Conservation (phyloP, 1,140 invertebrate species). For the Lordiphosa clarofinis region DNA sequence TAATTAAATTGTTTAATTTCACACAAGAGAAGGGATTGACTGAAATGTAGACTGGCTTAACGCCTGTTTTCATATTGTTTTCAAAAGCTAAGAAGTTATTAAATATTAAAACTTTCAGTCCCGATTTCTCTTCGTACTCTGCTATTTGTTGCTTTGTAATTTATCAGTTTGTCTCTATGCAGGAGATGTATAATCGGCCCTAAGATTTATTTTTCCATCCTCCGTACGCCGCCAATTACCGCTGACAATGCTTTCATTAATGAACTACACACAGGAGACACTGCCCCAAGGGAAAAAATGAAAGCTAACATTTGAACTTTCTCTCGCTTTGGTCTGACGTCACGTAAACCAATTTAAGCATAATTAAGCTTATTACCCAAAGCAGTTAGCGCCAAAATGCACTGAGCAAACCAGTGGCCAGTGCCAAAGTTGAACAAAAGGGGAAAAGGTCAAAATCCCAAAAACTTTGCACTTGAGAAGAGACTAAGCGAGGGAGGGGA, state of each 20-base stretch:
- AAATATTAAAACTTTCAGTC: too few relatives aligned
- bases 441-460: constrained; percentile 23
- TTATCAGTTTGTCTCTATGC: too few relatives aligned
- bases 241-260: constrained; percentile 10
- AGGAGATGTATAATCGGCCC: too few relatives aligned
- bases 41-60: constrained; percentile 23
- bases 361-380: constrained; percentile 56
- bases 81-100: constrained; percentile 15
- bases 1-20: constrained; percentile 64
- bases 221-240: neutral
- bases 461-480: constrained; percentile 22
- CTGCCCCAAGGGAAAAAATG: constrained; percentile 11
- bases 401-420: constrained; percentile 10
- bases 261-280: constrained; percentile 4
- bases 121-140: too few relatives aligned
- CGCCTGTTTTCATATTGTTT: constrained; percentile 24
- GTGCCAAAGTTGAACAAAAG: constrained; percentile 31
- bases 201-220: neutral
- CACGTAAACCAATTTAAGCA: constrained; percentile 57
- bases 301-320: constrained; percentile 33
- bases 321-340: constrained; percentile 21
- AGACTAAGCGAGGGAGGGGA: neutral
- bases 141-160: too few relatives aligned
- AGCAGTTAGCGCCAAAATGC: constrained; percentile 43
- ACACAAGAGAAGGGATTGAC: constrained; percentile 5